Conservation (phyloP, 2,113 vertebrate genomes). For the Pseudorasbora parva region DNA sequence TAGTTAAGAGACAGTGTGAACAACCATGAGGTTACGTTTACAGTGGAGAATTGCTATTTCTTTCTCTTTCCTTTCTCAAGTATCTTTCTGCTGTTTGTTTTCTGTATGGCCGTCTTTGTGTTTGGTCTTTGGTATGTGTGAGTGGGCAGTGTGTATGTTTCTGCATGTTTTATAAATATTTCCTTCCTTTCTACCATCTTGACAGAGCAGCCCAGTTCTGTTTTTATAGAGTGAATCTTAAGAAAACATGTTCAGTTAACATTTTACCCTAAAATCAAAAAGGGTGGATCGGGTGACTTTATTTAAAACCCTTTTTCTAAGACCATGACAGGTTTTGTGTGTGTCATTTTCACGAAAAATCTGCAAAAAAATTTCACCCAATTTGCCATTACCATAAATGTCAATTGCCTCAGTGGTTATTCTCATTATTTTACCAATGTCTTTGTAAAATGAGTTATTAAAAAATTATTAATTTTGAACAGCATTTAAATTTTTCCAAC, state of each 20-base stretch:
- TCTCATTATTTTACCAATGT: neutral
- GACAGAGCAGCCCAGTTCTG: neutral
- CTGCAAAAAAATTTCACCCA: neutral
- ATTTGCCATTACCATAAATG: neutral
- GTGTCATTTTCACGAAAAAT: neutral
- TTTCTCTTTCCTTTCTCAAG: neutral
- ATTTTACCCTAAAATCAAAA: neutral
- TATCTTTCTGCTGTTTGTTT: neutral
- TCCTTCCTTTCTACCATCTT: constrained; percentile 4
- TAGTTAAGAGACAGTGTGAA: neutral
- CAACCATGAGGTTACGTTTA: neutral
- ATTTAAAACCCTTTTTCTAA: neutral
- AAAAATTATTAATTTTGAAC: no score
- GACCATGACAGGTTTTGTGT: neutral
- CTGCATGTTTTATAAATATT: constrained; percentile 8
- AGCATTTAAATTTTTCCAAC: no score
- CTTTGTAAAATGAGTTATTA: no score
- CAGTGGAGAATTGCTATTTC: constrained; percentile 22
- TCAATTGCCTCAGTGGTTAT: no score
- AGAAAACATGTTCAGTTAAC: neutral
- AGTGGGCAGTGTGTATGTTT: constrained; percentile 30
- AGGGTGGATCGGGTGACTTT: neutral
- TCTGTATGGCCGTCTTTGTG: constrained; percentile 15
- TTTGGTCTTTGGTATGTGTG: constrained; percentile 21
- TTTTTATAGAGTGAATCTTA: neutral